A percentile compares a stretch with the other conserved stretches of the same genome.
phyloP scores from a whole-genome alignment of 2,797 vertebrate genomes.

The Macroramphosus scolopax region DNA sequence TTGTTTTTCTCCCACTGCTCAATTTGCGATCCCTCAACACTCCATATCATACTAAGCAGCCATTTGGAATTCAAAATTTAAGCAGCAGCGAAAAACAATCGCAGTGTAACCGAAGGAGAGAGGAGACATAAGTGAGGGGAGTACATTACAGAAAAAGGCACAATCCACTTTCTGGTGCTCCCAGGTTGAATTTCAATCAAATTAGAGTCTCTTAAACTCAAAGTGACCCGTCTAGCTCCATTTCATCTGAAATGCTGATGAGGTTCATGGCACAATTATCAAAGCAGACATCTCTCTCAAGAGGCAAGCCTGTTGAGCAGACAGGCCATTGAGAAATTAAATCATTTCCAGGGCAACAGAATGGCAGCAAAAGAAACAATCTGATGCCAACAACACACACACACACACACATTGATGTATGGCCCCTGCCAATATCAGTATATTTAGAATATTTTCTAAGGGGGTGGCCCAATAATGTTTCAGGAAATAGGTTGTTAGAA shows the following conservation, averaged over 20 bases:
- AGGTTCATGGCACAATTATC: slow-evolving; percentile 80
- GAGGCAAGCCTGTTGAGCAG: slow-evolving; percentile 72
- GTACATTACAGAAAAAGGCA: slow-evolving; percentile 67
- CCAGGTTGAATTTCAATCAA: slow-evolving; percentile 81
- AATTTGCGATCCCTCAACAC: slow-evolving; percentile 23
- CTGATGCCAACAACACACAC: slow-evolving; percentile 21
- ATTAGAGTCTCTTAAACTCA: slow-evolving; percentile 79
- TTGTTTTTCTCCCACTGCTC: slow-evolving; percentile 20
- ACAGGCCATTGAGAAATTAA: slow-evolving; percentile 72
- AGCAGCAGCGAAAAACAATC: slow-evolving; percentile 53
- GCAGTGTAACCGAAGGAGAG: slow-evolving; percentile 59
- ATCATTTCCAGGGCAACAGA: slow-evolving; percentile 68
- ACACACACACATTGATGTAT: slow-evolving; percentile 2
- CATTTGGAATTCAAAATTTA: slow-evolving; percentile 51
- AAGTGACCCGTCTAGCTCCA: slow-evolving; percentile 78
- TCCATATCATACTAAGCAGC: slow-evolving; percentile 24
- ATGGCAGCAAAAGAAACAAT: slow-evolving; percentile 64
- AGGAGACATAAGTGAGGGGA: slow-evolving; percentile 65
- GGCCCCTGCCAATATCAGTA: slow-evolving; percentile 43
- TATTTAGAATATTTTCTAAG: slow-evolving; percentile 46
- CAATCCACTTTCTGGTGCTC: slow-evolving; percentile 75
- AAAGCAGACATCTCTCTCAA: slow-evolving; percentile 75
- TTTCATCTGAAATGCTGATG: slow-evolving; percentile 80
- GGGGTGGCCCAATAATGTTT: slow-evolving; percentile 58
- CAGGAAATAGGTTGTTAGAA: slow-evolving; percentile 68